Percentiles rank a stretch among this genome's conserved stretches.
phyloP scores from a whole-genome alignment of 1,140 invertebrate genomes.

The Drosophila oshimai region DNA sequence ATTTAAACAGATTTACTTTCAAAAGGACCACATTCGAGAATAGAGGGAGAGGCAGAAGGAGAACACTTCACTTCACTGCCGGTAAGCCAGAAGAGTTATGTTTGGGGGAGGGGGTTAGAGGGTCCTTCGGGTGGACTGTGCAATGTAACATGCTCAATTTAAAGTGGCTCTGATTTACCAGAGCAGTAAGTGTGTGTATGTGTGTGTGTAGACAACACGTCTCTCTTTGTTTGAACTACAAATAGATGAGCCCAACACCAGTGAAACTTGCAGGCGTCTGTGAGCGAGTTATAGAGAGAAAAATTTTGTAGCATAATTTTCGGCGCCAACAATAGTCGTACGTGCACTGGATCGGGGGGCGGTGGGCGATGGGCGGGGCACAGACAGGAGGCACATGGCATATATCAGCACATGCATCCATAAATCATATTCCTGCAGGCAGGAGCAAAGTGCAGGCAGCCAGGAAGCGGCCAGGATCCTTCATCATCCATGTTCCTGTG shows the following conservation, averaged over 20 bases:
- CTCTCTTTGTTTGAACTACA: slow-evolving; percentile 68
- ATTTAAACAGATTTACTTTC: slow-evolving; percentile 52
- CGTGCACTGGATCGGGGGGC: slow-evolving; percentile 5
- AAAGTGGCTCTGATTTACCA: slow-evolving; percentile 69
- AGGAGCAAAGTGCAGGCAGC: slow-evolving; percentile 65
- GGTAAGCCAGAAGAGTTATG: slow-evolving; percentile 34
- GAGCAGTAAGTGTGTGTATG: slow-evolving; percentile 11
- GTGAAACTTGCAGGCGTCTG: slow-evolving; percentile 7
- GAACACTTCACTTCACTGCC: slow-evolving; percentile 20
- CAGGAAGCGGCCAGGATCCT: slow-evolving; percentile 66
- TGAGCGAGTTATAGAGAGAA: slow-evolving; percentile 34
- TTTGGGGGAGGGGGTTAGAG: neutral
- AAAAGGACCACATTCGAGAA: slow-evolving; percentile 7
- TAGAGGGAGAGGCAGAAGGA: neutral
- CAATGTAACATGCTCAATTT: slow-evolving; percentile 71
- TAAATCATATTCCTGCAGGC: slow-evolving; percentile 78
- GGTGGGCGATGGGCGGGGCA: neutral
- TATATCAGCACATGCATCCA: slow-evolving; percentile 81
- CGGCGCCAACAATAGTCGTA: slow-evolving; percentile 68
- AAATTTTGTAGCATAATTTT: slow-evolving; percentile 82
- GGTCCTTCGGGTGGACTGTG: slow-evolving; percentile 21
- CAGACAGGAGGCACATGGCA: slow-evolving; percentile 57
- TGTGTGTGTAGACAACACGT: slow-evolving; percentile 51
- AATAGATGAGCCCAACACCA: slow-evolving; percentile 63
- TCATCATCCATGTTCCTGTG: slow-evolving; percentile 15